Conservation (phyloP, 2,888 invertebrate genomes). For the Brenthis daphne region DNA sequence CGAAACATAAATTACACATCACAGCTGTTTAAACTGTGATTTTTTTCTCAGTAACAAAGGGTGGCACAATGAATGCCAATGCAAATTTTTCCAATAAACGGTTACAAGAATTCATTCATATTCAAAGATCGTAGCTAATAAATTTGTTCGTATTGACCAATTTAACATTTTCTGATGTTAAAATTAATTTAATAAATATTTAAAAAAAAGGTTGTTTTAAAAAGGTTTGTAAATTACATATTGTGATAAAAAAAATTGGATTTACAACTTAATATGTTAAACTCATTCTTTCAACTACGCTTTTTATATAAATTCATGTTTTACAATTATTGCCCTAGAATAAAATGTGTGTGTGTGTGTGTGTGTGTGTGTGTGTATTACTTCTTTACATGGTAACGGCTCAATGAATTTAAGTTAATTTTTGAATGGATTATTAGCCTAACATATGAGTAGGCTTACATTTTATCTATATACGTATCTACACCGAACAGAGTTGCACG, state of each 20-base stretch:
- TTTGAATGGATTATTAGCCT: too few relatives aligned
- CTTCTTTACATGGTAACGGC: too few relatives aligned
- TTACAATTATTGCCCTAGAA: too few relatives aligned
- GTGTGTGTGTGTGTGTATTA: too few relatives aligned
- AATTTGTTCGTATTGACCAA: slow-evolving; percentile 11
- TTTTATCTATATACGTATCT: too few relatives aligned
- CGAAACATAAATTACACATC: slow-evolving; percentile 13
- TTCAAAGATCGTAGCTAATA: slow-evolving; percentile 17
- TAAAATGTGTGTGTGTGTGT: too few relatives aligned
- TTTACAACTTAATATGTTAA: too few relatives aligned
- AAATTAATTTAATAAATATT: not conserved
- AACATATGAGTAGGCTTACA: too few relatives aligned
- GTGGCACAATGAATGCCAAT: not conserved
- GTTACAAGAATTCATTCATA: slow-evolving; percentile 5
- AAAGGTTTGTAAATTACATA: not conserved
- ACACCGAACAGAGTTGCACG: not conserved
- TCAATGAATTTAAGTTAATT: too few relatives aligned
- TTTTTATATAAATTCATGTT: too few relatives aligned
- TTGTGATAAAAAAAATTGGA: not conserved
- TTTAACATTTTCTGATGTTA: slow-evolving; percentile 3
- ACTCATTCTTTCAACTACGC: too few relatives aligned
- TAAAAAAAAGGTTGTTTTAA: not conserved
- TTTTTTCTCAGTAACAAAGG: slow-evolving; percentile 2
- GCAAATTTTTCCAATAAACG: slow-evolving; percentile 14
- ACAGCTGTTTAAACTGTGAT: slow-evolving; percentile 16